Base-by-base conservation (phyloP, 2,797 vertebrate genomes). In the Myotis vivesi region DNA sequence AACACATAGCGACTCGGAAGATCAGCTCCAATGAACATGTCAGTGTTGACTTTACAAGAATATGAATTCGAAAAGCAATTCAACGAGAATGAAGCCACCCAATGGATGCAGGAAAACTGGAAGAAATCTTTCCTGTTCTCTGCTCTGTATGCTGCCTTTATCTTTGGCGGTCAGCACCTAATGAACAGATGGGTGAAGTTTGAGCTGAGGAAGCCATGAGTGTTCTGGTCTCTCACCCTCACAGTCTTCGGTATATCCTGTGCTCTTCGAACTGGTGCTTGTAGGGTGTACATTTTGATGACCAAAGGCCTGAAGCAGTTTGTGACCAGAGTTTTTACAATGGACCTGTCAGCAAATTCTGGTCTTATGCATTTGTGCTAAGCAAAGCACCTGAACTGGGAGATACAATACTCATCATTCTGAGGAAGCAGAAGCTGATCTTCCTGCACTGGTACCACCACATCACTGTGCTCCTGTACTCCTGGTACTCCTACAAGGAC, bases 401-500 rank as follows among this genome's bases (percentile, higher is more conserved):
- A 93, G 99, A 99, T 97, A 99, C 99, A 3, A 99, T 99, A 96
- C 99, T 99, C 98, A 99, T 99, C 83, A 99, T 99, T 71, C 98
- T 99, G 98, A 98, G 99, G 98, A 99, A 99, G 97, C 99, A 99
- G 98, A 99, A 99, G 98, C 99, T 99, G 95, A 99, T 99, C 98
- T 99, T 99, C 98, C 99, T 99, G 80, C 99, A 99, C 98, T 99
- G 99, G 99, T 99, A 99, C 98, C 99, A 99, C 92, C 99, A 99
- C 98, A 99, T 99, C 98, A 99, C 99, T 28, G 99, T 99, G 97
- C 98, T 99, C 93, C 99, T 99, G 82, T 99, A 99, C 98, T 99
- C 99, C 89, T 99, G 99, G 99, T 99, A 99, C 98, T 99, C 99
- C 87, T 99, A 99, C 98, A 99, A 99, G 98, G 99, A 99, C 99